Evolutionary conservation across 2,888 invertebrate species (phyloP).

Genomic region (Tetragonisca angustula): DNA sequence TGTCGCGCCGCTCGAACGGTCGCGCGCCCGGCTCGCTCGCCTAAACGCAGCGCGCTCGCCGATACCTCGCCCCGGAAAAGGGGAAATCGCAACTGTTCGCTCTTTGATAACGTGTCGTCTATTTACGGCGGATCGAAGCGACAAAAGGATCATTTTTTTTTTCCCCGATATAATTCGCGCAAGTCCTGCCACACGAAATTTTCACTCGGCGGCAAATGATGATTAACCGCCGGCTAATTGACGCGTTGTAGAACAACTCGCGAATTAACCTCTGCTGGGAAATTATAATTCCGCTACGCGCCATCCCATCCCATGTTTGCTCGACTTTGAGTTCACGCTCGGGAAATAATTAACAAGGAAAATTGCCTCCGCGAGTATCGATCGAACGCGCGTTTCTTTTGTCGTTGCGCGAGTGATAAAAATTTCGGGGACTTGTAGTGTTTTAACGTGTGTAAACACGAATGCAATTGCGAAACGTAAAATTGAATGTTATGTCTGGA

Average conservation of each 20-base stretch:
- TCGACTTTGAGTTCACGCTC: background rate
- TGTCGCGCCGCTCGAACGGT: constrained; percentile 13
- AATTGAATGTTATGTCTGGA: no score
- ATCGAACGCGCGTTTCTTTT: background rate
- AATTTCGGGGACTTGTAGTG: no score
- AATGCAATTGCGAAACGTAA: no score
- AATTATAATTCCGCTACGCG: constrained; percentile 15
- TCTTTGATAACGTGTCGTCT: constrained; percentile 32
- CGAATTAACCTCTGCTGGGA: constrained; percentile 33
- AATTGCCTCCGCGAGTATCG: background rate
- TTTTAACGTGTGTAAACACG: no score
- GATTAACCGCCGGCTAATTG: constrained; percentile 37
- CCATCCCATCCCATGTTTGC: background rate
- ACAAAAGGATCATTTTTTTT: constrained; percentile 16
- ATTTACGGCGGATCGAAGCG: constrained; percentile 10
- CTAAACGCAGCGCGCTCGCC: constrained; percentile 14
- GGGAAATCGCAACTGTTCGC: constrained; percentile 32
- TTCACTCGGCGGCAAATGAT: background rate
- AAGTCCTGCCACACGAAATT: constrained; percentile 1
- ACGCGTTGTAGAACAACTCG: constrained; percentile 4
- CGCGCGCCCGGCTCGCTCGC: background rate
- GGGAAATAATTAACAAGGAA: background rate
- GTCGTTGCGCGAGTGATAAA: no score
- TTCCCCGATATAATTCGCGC: constrained; percentile 7
- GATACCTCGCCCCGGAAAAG: background rate